Base-by-base conservation (phyloP, 2,797 vertebrate genomes). In the Alfaro cultratus region DNA sequence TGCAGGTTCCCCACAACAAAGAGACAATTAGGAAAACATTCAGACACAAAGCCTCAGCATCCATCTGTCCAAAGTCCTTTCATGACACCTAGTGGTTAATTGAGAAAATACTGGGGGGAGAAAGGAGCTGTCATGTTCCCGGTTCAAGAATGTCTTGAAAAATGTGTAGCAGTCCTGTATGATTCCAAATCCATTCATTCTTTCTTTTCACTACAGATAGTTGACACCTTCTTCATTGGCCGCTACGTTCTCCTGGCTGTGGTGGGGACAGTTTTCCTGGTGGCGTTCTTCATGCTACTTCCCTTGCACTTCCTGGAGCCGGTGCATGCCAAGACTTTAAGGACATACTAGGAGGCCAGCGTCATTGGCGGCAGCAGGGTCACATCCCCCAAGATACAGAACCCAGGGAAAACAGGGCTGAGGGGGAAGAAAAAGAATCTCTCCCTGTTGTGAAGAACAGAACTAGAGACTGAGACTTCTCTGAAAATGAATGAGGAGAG, bases 221-320 rank as follows among this genome's bases (percentile, higher is more conserved):
- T 97, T 90, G 98, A 99, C 88, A 79, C 92, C 39, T 95, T 98
- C 92, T 96, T 98, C 89, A 97, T 99, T 0, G 96, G 96, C 43
- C 97, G 98, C 81, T 97, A 97, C 2, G 34, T 97, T 64, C 96
- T 99, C 60, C 93, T 99, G 92, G 94, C 95, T 0, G 13, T 95
- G 82, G 94, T 91, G 80, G 92, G 92, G 10, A 76, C 91, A 9
- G 64, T 96, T 8, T 95, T 97, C 49, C 93, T 99, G 0, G 95
- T 95, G 57, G 94, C 95, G n/a, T 84, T 97, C 64, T 97, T 98
- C 93, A 84, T 97, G 93, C 87, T 99, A 78, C 95, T 99, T 43
- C 92, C 96, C 70, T 94, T 97, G 78, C 96, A 98, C 79, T 79
- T 98, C 86, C 89, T 97, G 94, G 97, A 98, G 87, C 97, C 97